Conservation (phyloP, 2,113 vertebrate species). For the Neolamprologus cancellatus region DNA sequence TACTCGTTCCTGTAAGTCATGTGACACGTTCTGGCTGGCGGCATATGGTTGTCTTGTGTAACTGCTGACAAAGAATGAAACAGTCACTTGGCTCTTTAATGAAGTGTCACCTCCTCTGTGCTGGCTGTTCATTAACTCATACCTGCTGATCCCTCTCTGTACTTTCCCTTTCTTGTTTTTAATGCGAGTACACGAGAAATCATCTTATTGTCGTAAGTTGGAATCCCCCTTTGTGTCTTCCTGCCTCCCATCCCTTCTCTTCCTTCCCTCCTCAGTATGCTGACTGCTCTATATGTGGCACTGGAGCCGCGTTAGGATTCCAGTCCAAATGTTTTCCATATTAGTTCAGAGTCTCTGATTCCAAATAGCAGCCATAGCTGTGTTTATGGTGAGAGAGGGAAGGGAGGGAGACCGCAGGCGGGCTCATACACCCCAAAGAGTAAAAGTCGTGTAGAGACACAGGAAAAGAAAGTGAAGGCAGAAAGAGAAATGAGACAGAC, state of each 20-base stretch:
- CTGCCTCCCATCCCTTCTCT: slow-evolving; percentile 46
- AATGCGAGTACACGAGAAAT: background rate
- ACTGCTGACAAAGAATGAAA: slow-evolving; percentile 51
- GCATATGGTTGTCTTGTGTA: slow-evolving; percentile 54
- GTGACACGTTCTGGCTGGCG: slow-evolving; percentile 56
- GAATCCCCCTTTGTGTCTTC: slow-evolving; percentile 75
- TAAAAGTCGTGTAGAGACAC: slow-evolving; percentile 33
- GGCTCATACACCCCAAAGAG: slow-evolving; percentile 34
- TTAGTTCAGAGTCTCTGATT: slow-evolving; percentile 88
- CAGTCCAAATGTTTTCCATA: slow-evolving; percentile 93
- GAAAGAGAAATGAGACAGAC: slow-evolving; percentile 53
- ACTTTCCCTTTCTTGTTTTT: slow-evolving; percentile 4
- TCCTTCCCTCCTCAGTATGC: slow-evolving; percentile 45
- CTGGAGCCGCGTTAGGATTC: slow-evolving; percentile 70
- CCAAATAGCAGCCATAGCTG: slow-evolving; percentile 71
- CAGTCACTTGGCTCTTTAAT: slow-evolving; percentile 21
- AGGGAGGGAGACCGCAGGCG: slow-evolving; percentile 28
- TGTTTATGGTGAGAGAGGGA: slow-evolving; percentile 58
- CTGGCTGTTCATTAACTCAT: slow-evolving; percentile 40
- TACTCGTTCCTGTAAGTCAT: slow-evolving; percentile 66
- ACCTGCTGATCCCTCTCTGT: slow-evolving; percentile 3
- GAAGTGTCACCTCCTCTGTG: slow-evolving; percentile 35
- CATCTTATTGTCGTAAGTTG: slow-evolving; percentile 74
- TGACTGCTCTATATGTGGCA: slow-evolving; percentile 81
- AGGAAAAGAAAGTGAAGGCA: background rate